phyloP scores from a whole-genome alignment of 2,113 vertebrate species.

The Thomomys bottae region DNA sequence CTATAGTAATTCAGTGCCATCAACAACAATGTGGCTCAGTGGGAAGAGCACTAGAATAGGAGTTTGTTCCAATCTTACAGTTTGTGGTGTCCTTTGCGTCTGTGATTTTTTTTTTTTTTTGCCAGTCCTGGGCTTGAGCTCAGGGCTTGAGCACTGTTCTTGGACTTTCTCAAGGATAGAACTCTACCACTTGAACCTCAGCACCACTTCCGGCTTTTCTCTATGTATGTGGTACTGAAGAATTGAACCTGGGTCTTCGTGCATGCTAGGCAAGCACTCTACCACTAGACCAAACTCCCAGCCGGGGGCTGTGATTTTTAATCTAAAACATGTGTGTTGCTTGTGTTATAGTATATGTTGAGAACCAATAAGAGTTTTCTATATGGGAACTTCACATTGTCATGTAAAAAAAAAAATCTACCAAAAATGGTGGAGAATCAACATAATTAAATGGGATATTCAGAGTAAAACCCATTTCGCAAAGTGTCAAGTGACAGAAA shows the following conservation, averaged over 20 bases:
- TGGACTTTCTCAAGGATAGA: no score
- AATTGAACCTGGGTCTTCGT: no score
- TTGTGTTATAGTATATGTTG: not conserved
- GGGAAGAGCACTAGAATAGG: not conserved
- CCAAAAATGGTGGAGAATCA: constrained; percentile 35
- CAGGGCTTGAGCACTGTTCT: no score
- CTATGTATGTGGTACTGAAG: no score
- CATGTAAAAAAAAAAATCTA: constrained; percentile 5
- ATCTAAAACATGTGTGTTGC: not conserved
- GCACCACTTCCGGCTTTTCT: no score
- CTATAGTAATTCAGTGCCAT: constrained; percentile 70
- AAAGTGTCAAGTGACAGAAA: constrained; percentile 26
- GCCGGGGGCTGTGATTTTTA: no score
- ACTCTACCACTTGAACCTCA: no score
- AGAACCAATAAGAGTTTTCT: constrained; percentile 25
- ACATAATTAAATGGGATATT: constrained; percentile 27
- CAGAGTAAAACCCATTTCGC: constrained; percentile 38
- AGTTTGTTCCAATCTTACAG: not conserved
- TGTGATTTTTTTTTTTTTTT: not conserved
- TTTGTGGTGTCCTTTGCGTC: not conserved
- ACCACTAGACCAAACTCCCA: no score
- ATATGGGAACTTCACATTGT: not conserved
- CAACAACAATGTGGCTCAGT: not conserved
- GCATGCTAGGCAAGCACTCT: no score
- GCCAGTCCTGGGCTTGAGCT: no score